A percentile compares a stretch with the other conserved stretches of the same genome.
Evolutionary conservation across 1,140 invertebrate genomes (phyloP).

Genomic region (Lanistes nyassanus): DNA sequence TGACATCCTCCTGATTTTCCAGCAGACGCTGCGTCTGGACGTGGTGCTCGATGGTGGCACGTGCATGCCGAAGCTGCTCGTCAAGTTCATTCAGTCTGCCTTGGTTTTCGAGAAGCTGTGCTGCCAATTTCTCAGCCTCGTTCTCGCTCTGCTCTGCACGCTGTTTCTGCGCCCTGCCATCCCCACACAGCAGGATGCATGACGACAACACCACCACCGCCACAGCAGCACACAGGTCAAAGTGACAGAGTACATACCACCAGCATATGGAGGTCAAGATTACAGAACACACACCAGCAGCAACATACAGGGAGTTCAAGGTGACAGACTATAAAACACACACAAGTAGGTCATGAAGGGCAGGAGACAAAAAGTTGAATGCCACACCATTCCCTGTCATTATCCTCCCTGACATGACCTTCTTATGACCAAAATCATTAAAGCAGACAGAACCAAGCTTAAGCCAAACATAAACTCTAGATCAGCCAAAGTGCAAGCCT

Average conservation of each 20-base stretch:
- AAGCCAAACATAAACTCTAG: too few species aligned
- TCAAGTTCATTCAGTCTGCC: slow-evolving; percentile 50
- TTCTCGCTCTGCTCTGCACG: slow-evolving; percentile 58
- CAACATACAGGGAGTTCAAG: too few species aligned
- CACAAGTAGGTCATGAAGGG: background rate
- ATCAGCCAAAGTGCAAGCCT: too few species aligned
- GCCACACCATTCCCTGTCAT: background rate
- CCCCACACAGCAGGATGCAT: slow-evolving; percentile 16
- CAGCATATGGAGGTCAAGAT: too few species aligned
- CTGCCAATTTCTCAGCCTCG: slow-evolving; percentile 52
- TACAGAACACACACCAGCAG: too few species aligned
- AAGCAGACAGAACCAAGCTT: too few species aligned
- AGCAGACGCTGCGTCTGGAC: slow-evolving; percentile 49
- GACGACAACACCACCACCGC: too few species aligned
- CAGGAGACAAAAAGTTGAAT: background rate
- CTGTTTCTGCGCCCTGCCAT: slow-evolving; percentile 62
- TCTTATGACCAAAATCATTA: too few species aligned
- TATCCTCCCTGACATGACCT: too few species aligned
- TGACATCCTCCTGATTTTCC: slow-evolving; percentile 48
- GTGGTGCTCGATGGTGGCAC: slow-evolving; percentile 49
- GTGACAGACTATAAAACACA: too few species aligned
- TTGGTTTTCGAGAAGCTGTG: slow-evolving; percentile 57
- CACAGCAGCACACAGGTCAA: too few species aligned
- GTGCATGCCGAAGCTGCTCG: slow-evolving; percentile 46
- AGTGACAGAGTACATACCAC: too few species aligned